Percentiles rank a stretch among this genome's conserved stretches.
phyloP scores from a whole-genome alignment of 2,113 vertebrate genomes.

The Chaetodon auriga region DNA sequence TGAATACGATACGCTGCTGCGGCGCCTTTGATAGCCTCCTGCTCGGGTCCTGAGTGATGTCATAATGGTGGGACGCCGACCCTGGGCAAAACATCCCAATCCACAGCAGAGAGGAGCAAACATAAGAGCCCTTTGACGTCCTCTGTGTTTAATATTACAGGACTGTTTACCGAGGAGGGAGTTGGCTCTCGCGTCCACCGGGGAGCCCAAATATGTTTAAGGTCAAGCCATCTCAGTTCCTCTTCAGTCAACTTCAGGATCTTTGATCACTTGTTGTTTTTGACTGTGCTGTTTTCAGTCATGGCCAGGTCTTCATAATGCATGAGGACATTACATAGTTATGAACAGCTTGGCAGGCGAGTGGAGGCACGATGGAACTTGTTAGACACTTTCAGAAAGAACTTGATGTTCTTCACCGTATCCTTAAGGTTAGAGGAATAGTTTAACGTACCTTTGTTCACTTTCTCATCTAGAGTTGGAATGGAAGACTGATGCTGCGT shows the following conservation, averaged over 20 bases:
- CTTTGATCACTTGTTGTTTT: conserved; percentile 84
- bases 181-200: conserved; percentile 57
- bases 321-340: conserved; percentile 81
- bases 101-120: conserved; percentile 74
- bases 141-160: conserved; percentile 85
- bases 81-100: conserved; percentile 76
- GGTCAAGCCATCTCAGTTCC: conserved; percentile 81
- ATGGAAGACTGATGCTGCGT: not conserved
- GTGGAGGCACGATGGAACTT: conserved; percentile 70
- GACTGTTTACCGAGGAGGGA: conserved; percentile 80
- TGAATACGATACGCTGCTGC: conserved; percentile 79
- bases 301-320: conserved; percentile 79
- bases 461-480: not conserved
- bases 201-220: conserved; percentile 80
- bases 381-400: conserved; percentile 59
- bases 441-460: not conserved
- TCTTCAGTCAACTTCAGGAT: conserved; percentile 74
- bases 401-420: conserved; percentile 53
- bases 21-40: conserved; percentile 81
- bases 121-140: conserved; percentile 74
- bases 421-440: conserved; percentile 42
- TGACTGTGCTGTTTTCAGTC: conserved; percentile 77
- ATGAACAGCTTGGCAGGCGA: conserved; percentile 80
- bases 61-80: conserved; percentile 79
- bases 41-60: conserved; percentile 79